Percentiles rank a stretch among this genome's conserved stretches.
Evolutionary conservation across 2,888 invertebrate genomes (phyloP).

Genomic region (Chloromyia formosa): DNA sequence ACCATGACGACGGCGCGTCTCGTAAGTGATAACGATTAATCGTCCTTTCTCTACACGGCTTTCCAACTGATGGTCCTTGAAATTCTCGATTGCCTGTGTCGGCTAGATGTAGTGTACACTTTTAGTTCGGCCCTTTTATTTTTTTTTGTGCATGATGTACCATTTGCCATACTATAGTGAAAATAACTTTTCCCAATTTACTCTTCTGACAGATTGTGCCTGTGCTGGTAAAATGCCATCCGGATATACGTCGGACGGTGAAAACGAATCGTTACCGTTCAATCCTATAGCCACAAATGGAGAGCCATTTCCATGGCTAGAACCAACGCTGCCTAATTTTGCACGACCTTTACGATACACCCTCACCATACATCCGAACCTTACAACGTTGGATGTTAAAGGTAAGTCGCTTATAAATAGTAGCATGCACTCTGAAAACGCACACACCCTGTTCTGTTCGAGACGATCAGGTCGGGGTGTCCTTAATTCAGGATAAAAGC

Average conservation of each 20-base stretch:
- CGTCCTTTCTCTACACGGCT: too few species aligned
- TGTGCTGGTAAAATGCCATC: conserved; percentile 74
- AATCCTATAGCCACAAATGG: conserved; percentile 78
- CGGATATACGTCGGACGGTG: conserved; percentile 70
- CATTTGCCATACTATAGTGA: too few species aligned
- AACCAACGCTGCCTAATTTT: conserved; percentile 79
- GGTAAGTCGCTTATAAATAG: conserved; percentile 67
- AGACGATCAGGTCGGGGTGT: neutral
- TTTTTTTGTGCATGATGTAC: too few species aligned
- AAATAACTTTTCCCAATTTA: too few species aligned
- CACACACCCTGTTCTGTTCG: neutral
- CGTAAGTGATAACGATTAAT: too few species aligned
- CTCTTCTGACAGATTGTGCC: conserved; percentile 69
- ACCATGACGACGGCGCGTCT: too few species aligned
- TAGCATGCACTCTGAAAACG: neutral
- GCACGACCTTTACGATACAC: conserved; percentile 85
- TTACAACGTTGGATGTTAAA: conserved; percentile 87
- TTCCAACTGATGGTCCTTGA: too few species aligned
- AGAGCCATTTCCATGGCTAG: conserved; percentile 80
- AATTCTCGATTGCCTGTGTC: too few species aligned
- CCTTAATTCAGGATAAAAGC: neutral
- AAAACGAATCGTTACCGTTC: conserved; percentile 70
- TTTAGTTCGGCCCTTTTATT: too few species aligned
- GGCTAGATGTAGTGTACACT: too few species aligned
- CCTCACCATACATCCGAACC: conserved; percentile 90